These are phyloP conservation scores for Tenebrosternarchus preto DNA, from an alignment of 2,113 vertebrate species.

Conservation along the genomic window DNA sequence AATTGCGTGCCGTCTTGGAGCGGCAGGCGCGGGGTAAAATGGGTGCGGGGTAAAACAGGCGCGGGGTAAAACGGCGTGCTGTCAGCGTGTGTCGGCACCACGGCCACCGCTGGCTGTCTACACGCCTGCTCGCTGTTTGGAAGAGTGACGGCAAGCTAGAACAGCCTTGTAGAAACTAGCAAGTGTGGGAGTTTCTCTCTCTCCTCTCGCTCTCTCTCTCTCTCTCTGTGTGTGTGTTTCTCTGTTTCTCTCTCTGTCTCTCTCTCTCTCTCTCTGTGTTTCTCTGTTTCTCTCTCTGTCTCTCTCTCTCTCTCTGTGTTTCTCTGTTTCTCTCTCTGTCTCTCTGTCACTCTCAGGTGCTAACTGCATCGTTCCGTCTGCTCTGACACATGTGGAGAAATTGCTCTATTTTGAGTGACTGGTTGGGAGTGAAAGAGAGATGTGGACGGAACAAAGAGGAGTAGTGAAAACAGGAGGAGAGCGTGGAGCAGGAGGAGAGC, in stretches of 20 bases:
- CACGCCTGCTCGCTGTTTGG: slow-evolving; percentile 23
- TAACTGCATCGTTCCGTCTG: slow-evolving; percentile 42
- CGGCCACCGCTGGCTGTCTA: not conserved
- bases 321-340: slow-evolving; percentile 26
- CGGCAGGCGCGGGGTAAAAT: slow-evolving; percentile 76
- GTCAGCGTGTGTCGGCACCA: too few relatives aligned
- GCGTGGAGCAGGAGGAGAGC: not conserved
- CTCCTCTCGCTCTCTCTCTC: slow-evolving; percentile 14
- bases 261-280: not conserved
- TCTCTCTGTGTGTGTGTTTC: not conserved
- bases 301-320: slow-evolving; percentile 26
- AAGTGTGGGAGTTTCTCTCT: slow-evolving; percentile 19
- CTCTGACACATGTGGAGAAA: slow-evolving; percentile 7
- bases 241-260: slow-evolving; percentile 9
- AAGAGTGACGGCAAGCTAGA: slow-evolving; percentile 38
- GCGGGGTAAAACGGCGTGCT: slow-evolving; percentile 74
- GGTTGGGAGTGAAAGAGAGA: slow-evolving; percentile 43
- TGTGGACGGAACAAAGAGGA: slow-evolving; percentile 8
- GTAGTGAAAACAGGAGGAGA: slow-evolving; percentile 17
- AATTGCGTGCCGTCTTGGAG: slow-evolving; percentile 75
- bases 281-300: not conserved
- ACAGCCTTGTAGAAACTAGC: slow-evolving; percentile 46
- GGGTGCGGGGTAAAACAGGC: slow-evolving; percentile 76
- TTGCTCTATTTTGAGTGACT: slow-evolving; percentile 39
- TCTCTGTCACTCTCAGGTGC: slow-evolving; percentile 48